These are phyloP conservation scores for Acleris holmiana DNA, from an alignment of 2,888 invertebrate genomes.

Conservation along the genomic window DNA sequence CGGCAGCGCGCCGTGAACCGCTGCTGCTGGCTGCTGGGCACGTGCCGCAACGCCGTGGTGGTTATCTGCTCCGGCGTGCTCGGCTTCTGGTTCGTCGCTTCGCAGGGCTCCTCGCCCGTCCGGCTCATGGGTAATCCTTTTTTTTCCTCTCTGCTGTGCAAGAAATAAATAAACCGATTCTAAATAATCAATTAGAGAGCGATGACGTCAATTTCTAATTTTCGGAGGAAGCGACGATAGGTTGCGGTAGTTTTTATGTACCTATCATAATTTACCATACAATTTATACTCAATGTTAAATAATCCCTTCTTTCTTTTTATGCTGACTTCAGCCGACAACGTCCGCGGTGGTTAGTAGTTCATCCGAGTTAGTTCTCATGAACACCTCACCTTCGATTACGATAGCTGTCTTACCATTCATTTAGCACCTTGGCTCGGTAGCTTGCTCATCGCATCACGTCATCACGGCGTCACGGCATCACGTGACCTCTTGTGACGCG, in stretches of 20 bases:
- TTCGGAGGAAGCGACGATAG: too few relatives aligned
- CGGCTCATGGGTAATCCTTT: constrained; percentile 85
- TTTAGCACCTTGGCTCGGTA: neutral
- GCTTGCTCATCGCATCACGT: constrained; percentile 12
- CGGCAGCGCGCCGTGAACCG: constrained; percentile 86
- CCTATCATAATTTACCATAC: neutral
- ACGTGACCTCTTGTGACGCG: neutral
- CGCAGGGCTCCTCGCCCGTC: constrained; percentile 84
- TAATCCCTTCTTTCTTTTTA: constrained; percentile 52
- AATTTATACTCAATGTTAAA: neutral
- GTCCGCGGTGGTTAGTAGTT: constrained; percentile 66
- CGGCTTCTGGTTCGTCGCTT: constrained; percentile 85
- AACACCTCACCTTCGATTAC: constrained; percentile 21
- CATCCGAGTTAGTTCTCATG: constrained; percentile 17
- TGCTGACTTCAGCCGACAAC: constrained; percentile 66
- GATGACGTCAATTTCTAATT: too few relatives aligned
- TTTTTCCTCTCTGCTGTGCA: neutral
- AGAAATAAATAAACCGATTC: neutral
- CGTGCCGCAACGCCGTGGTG: constrained; percentile 92
- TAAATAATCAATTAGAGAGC: too few relatives aligned
- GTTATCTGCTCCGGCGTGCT: constrained; percentile 90
- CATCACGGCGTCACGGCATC: neutral
- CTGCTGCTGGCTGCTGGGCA: constrained; percentile 89
- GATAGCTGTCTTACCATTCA: constrained; percentile 12
- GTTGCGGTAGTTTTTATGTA: too few relatives aligned